phyloP scores from a whole-genome alignment of 64 coral and sea anemone genomes.

The Acropora yongei region DNA sequence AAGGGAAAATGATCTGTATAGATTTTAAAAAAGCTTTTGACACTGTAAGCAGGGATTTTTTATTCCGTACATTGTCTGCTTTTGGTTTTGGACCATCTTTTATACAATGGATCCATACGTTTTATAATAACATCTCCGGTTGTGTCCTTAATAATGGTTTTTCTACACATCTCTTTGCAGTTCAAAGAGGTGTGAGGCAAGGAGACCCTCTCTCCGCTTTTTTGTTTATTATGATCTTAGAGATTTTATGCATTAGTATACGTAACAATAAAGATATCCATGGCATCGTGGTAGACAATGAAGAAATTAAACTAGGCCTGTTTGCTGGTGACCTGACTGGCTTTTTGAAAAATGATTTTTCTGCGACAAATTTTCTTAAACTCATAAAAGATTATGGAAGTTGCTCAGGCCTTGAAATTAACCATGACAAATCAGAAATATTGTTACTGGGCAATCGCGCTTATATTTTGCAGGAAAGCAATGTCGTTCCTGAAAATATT shows the following conservation, averaged over 20 bases:
- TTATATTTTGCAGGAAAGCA: neutral
- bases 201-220: slow-evolving; percentile 10
- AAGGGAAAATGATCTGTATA: neutral
- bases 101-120: neutral
- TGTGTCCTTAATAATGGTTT: neutral
- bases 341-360: slow-evolving; percentile 17
- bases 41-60: neutral
- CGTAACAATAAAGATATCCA: neutral
- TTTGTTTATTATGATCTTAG: neutral
- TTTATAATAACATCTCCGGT: neutral
- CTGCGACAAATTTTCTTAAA: neutral
- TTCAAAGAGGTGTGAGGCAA: neutral
- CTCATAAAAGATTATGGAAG: neutral
- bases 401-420: neutral
- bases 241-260: slow-evolving; percentile 5
- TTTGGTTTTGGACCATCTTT: neutral
- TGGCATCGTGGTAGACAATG: neutral
- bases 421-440: neutral
- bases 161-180: neutral
- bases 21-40: neutral
- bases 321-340: slow-evolving; percentile 8
- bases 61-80: neutral
- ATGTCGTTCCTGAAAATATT: neutral
- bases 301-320: slow-evolving; percentile 13
- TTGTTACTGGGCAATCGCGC: neutral